Base-by-base conservation (phyloP, 2,113 vertebrate genomes). In the Mugil cephalus region DNA sequence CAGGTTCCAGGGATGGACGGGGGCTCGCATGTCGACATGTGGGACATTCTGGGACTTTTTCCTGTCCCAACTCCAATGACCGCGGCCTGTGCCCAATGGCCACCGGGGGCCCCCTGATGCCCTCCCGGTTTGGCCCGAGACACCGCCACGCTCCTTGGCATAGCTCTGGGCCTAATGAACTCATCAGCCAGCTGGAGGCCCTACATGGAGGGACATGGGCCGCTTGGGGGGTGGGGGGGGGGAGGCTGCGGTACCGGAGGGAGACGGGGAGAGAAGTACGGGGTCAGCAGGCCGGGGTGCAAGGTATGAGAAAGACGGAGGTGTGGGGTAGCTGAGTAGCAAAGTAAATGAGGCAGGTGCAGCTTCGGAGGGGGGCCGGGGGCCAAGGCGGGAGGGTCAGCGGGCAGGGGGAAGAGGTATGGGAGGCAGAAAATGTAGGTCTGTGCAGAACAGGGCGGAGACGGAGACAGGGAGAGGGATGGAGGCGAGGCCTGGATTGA, bases 141-240 rank as follows among this genome's bases (percentile, higher is more conserved):
- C 69, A 76, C 69, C 8, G 61, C 81, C 77, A 74, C 61, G 78
- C 85, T 91, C 89, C 83, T 88, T 93, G 92, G 93, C 93, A 92
- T 78, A 79, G 82, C 78, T 83, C 78, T 85, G 83, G 84, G 89
- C 87, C 88, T 94, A 93, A 94, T 93, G 91, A 94, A 93, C 92
- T 91, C 91, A 92, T 94, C 91, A 93, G 90, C 92, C 92, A 93
- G 92, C 91, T 94, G 92, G 92, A 92, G 87, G 80, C 86, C 81
- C 79, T 89, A 87, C 84, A 88, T 80, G 83, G 77, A 82, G 70
- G 73, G 72, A 75, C 50, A 60, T 71, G 77, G 83, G 85, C 77
- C 56, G 43, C 79, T 71, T 13, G 73, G 79, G n/a, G n/a, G n/a
- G n/a, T n/a, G n/a, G n/a, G n/a, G n/a, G n/a, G n/a, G n/a, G 77